Conservation (phyloP, 1,140 invertebrate species). For the Drosophila bocki region DNA sequence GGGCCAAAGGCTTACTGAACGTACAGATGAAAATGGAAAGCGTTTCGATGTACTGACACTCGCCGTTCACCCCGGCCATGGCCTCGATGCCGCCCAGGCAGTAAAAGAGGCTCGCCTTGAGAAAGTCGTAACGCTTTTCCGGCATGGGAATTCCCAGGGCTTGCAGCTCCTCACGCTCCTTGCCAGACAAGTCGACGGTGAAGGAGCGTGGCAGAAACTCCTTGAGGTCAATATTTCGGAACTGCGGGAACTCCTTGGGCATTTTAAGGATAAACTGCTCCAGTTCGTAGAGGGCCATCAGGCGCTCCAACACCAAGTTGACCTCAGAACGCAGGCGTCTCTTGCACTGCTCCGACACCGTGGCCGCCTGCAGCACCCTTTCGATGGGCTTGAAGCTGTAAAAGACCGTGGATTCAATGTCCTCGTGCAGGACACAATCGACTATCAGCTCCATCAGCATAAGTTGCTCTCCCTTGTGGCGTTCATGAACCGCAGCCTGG, state of each 20-base stretch:
- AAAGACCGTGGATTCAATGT: constrained; percentile 61
- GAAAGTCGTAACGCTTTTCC: constrained; percentile 39
- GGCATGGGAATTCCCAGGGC: constrained; percentile 45
- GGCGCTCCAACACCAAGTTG: constrained; percentile 72
- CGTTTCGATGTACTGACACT: constrained; percentile 72
- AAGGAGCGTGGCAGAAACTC: constrained; percentile 60
- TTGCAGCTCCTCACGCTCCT: constrained; percentile 52
- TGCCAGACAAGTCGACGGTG: constrained; percentile 29
- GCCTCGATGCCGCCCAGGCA: constrained; percentile 66
- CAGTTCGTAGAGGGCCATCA: constrained; percentile 78
- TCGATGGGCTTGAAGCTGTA: constrained; percentile 71
- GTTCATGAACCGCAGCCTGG: constrained; percentile 58
- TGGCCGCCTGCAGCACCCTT: constrained; percentile 33
- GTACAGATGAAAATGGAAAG: constrained; percentile 59
- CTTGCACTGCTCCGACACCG: constrained; percentile 56
- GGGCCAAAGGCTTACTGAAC: constrained; percentile 64
- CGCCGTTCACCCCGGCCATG: constrained; percentile 66
- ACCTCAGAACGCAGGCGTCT: constrained; percentile 64
- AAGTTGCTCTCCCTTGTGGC: constrained; percentile 67
- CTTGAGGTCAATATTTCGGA: constrained; percentile 55
- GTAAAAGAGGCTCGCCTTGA: constrained; percentile 64
- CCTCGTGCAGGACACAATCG: constrained; percentile 75
- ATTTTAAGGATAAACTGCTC: constrained; percentile 74
- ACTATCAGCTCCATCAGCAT: constrained; percentile 80
- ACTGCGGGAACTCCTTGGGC: constrained; percentile 78